Conservation (phyloP, 2,888 invertebrate genomes). For the Brassicogethes aeneus region DNA sequence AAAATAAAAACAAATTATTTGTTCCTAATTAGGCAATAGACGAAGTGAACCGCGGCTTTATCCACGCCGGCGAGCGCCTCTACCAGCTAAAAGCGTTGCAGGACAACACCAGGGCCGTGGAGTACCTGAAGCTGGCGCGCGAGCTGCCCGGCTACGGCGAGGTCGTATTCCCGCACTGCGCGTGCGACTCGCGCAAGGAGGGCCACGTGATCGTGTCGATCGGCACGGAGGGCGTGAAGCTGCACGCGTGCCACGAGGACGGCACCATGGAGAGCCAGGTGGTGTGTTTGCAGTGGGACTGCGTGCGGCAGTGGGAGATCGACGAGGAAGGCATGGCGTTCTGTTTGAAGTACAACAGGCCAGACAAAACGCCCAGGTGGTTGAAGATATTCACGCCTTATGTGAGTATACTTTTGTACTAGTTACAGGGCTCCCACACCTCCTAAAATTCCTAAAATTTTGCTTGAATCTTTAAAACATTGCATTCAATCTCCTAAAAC, state of each 20-base stretch:
- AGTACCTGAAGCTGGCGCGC: slow-evolving; percentile 79
- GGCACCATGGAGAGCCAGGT: slow-evolving; percentile 67
- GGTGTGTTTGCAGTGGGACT: slow-evolving; percentile 76
- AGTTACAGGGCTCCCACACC: no score
- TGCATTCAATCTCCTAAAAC: no score
- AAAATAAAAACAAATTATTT: no score
- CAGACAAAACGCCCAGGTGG: slow-evolving; percentile 72
- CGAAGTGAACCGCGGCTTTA: slow-evolving; percentile 89
- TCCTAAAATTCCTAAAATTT: no score
- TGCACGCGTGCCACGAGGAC: slow-evolving; percentile 79
- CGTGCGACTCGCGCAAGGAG: slow-evolving; percentile 82
- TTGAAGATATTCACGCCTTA: slow-evolving; percentile 83
- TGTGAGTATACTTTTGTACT: no score
- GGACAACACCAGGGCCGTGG: slow-evolving; percentile 75
- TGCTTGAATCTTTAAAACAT: no score
- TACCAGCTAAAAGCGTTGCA: slow-evolving; percentile 96
- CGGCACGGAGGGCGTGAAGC: slow-evolving; percentile 57
- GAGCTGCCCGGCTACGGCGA: slow-evolving; percentile 88
- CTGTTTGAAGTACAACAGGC: slow-evolving; percentile 76
- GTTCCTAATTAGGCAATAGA: slow-evolving; percentile 74
- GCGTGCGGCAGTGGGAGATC: slow-evolving; percentile 75
- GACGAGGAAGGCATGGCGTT: slow-evolving; percentile 92
- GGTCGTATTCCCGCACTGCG: slow-evolving; percentile 89
- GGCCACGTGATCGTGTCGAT: slow-evolving; percentile 59
- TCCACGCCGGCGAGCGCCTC: slow-evolving; percentile 80